Evolutionary conservation across 2,113 vertebrate genomes (phyloP), one percentile per base, ranked within the genome.

Genomic region (Echinops telfairi): DNA sequence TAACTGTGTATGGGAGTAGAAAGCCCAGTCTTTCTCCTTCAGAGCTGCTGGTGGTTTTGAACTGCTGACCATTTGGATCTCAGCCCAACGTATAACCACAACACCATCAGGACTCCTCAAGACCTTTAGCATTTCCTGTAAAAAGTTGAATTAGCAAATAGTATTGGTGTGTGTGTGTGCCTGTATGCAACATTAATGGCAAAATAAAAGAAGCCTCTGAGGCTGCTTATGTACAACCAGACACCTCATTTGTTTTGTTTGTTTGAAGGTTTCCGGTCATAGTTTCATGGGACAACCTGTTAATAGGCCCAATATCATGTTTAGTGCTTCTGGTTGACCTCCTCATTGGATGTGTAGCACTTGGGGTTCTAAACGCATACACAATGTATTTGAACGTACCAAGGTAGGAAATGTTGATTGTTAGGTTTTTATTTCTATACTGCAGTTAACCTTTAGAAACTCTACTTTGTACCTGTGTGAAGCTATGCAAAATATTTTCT

Each of bases 381-480:
- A 76, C 57, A 33, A 22, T 91, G 22, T 58, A 31, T 71, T 79
- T 95, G 90, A 66, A 94, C 73, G 10, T 53, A 14, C 47, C 47
- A 53, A 11, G 47, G 47, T 53, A 10, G 9, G 47, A 53, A 53
- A 53, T 53, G 47, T 53, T 10, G 47, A 53, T 87, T 94, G 89
- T 89, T 86, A 53, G 14, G 78, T 27, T 90, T 86, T 92, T 33
- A 88, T 70, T 85, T 92, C 79, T 79, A 66, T n/a, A 62, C 47
- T 87, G 47, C 29, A 71, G 40, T 58, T 53, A 78, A 33, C 57
- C 85, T 93, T 89, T 82, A 92, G 82, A 92, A 89, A 85, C 75
- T 70, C 11, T 17, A 58, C 57, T n/a, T 83, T 79, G 85, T 62
- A 22, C 23, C 23, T 19, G 17, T 20, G 23, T 12, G 23, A 62